These are phyloP conservation scores for Pterophyllum scalare DNA, from an alignment of 2,113 vertebrate species.

Conservation along the genomic window DNA sequence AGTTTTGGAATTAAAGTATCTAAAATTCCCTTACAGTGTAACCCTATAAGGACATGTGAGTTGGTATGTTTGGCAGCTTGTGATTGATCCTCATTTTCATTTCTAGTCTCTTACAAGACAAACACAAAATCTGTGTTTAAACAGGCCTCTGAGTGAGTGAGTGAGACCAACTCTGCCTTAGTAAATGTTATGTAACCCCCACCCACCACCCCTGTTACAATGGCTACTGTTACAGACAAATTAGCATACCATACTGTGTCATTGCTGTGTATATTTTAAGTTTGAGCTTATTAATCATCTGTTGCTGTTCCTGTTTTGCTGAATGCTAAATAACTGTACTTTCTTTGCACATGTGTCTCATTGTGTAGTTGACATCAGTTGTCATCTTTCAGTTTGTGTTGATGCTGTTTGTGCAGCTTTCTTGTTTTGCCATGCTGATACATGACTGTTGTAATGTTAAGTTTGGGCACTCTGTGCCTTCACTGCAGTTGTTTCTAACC, in stretches of 20 bases:
- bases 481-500: slow-evolving; percentile 61
- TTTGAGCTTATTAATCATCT: neutral
- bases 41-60: neutral
- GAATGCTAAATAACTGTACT: neutral
- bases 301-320: neutral
- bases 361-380: neutral
- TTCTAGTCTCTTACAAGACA: neutral
- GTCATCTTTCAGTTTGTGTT: slow-evolving; percentile 9
- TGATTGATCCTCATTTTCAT: neutral
- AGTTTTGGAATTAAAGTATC: neutral
- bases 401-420: slow-evolving; percentile 27
- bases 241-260: neutral
- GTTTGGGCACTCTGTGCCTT: slow-evolving; percentile 41
- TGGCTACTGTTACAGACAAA: neutral
- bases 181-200: neutral
- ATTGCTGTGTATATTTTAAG: neutral
- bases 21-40: neutral
- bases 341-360: slow-evolving; percentile 30
- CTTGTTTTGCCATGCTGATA: slow-evolving; percentile 37
- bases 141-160: neutral
- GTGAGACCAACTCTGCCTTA: no score
- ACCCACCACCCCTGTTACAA: no score
- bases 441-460: slow-evolving; percentile 31
- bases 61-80: neutral
- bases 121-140: no score